phyloP scores from a whole-genome alignment of 2,113 vertebrate species.

The Trogon melanurus region DNA sequence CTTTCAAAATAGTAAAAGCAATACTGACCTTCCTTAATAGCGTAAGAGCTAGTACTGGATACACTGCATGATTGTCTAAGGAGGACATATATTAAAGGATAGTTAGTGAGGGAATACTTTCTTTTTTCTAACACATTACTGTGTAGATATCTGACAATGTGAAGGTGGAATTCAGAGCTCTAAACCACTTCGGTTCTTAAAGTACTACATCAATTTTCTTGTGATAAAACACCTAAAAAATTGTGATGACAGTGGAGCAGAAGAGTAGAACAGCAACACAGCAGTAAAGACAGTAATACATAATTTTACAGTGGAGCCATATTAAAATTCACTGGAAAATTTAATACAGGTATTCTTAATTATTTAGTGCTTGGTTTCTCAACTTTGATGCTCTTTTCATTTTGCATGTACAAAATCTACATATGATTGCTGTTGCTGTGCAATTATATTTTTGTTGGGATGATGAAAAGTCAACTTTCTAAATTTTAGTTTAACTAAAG shows the following conservation, averaged over 20 bases:
- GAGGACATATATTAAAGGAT: not conserved
- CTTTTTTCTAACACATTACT: not conserved
- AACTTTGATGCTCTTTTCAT: not conserved
- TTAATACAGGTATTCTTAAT: not conserved
- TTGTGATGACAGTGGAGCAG: not conserved
- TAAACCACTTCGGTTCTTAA: not conserved
- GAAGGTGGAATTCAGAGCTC: not conserved
- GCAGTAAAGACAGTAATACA: not conserved
- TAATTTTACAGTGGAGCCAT: not conserved
- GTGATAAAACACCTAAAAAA: not conserved
- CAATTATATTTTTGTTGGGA: not conserved
- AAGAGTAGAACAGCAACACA: not conserved
- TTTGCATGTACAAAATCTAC: not conserved
- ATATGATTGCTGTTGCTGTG: fast-evolving
- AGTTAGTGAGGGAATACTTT: not conserved
- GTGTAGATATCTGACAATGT: not conserved
- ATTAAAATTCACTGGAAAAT: not conserved
- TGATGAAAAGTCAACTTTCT: not conserved
- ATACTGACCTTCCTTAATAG: not conserved
- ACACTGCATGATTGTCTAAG: not conserved
- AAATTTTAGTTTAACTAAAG: not conserved
- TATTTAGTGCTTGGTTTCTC: not conserved
- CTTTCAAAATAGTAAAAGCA: not conserved
- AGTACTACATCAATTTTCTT: not conserved
- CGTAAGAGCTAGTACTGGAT: not conserved